phyloP scores from a whole-genome alignment of 1,140 invertebrate species.

The Coelopa frigida region DNA sequence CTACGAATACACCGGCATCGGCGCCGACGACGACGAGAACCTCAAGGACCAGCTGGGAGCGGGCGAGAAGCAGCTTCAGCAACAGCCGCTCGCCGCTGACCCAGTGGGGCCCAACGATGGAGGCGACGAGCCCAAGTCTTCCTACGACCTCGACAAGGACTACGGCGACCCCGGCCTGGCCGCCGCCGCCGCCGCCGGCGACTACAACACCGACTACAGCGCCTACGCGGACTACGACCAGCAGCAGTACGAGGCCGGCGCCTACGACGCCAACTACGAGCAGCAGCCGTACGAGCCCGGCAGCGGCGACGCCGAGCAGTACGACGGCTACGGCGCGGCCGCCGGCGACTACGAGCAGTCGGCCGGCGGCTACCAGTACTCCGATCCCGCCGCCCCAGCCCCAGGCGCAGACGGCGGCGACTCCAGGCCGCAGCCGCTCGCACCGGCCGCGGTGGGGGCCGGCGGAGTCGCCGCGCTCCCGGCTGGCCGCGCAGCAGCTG shows the following conservation, averaged over 20 bases:
- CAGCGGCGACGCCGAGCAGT: slow-evolving; percentile 18
- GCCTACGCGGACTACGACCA: slow-evolving; percentile 35
- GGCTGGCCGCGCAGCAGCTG: slow-evolving; percentile 17
- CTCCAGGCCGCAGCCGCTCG: slow-evolving; percentile 10
- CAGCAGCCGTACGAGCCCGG: slow-evolving; percentile 30
- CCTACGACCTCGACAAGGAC: slow-evolving; percentile 5
- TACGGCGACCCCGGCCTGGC: slow-evolving; percentile 4
- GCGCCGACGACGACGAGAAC: slow-evolving; percentile 44
- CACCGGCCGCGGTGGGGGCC: slow-evolving; percentile 7
- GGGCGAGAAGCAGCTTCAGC: slow-evolving; percentile 37
- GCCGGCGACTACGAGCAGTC: slow-evolving; percentile 24
- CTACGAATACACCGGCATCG: slow-evolving; percentile 28
- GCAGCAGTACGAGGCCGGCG: slow-evolving; percentile 39
- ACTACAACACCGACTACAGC: slow-evolving; percentile 38
- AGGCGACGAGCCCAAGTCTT: slow-evolving; percentile 17
- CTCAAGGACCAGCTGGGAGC: slow-evolving; percentile 43
- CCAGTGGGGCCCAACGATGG: neutral
- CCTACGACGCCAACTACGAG: slow-evolving; percentile 28
- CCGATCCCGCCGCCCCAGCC: slow-evolving; percentile 13
- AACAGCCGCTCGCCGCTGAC: slow-evolving; percentile 16
- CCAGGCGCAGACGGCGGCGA: slow-evolving; percentile 12
- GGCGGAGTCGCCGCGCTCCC: neutral
- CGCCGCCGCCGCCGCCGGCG: slow-evolving; percentile 20
- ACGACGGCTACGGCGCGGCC: slow-evolving; percentile 27
- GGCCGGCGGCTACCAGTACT: slow-evolving; percentile 10